phyloP scores from a whole-genome alignment of 2,797 vertebrate species.

The Poecile montanus region DNA sequence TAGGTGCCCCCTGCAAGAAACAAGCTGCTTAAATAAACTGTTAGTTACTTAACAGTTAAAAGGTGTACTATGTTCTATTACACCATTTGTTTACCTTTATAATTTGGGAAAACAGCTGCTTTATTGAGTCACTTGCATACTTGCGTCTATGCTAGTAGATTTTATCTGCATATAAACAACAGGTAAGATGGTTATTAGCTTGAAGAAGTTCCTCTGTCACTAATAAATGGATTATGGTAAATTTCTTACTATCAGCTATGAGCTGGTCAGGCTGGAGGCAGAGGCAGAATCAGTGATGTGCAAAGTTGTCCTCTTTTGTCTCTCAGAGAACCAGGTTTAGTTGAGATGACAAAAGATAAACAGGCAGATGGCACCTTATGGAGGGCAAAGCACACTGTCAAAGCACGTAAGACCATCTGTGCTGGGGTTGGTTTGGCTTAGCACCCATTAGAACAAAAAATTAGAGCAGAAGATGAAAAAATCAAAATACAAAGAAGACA shows the following conservation, averaged over 20 bases:
- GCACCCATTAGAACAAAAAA: neutral
- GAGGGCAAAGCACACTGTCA: neutral
- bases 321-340: neutral
- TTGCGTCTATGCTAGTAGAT: neutral
- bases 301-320: slow-evolving; percentile 25
- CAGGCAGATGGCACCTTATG: slow-evolving; percentile 42
- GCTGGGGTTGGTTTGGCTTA: neutral
- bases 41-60: neutral
- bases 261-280: neutral
- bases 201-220: neutral
- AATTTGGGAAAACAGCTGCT: neutral
- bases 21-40: neutral
- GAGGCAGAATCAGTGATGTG: neutral
- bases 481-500: neutral
- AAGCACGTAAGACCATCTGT: neutral
- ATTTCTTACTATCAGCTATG: neutral
- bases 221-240: neutral
- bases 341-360: slow-evolving; percentile 25
- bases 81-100: neutral
- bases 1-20: neutral
- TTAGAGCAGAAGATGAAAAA: slow-evolving; percentile 17
- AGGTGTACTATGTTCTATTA: neutral
- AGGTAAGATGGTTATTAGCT: neutral
- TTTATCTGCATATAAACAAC: neutral
- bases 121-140: neutral